Conservation (phyloP, 2,888 invertebrate species). For the Protonemura montana region DNA sequence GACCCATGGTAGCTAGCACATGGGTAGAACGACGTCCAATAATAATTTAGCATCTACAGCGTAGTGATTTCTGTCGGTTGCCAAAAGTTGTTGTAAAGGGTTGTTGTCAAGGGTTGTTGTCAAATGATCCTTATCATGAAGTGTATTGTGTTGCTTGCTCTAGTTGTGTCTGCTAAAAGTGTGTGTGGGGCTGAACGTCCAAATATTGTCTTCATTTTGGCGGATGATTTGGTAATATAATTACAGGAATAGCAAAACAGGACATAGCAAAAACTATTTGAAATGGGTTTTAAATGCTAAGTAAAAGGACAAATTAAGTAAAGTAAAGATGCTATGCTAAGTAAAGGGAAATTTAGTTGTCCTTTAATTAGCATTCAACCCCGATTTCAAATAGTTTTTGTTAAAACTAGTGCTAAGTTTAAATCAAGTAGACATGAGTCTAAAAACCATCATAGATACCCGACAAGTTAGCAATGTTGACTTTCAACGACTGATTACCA, state of each 20-base stretch:
- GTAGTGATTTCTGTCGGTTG: neutral
- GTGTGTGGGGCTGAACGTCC: slow-evolving; percentile 37
- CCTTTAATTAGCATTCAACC: too few species aligned
- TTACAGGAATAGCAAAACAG: neutral
- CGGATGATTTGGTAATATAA: slow-evolving; percentile 82
- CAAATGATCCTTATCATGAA: neutral
- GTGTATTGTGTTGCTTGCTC: neutral
- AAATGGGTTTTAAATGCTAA: too few species aligned
- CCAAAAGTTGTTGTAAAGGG: neutral
- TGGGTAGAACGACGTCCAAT: neutral
- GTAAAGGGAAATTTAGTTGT: too few species aligned
- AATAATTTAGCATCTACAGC: too few species aligned
- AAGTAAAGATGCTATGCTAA: too few species aligned
- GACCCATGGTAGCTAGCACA: neutral
- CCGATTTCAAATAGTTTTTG: too few species aligned
- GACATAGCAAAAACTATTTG: too few species aligned
- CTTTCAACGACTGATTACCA: neutral
- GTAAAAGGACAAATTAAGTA: too few species aligned
- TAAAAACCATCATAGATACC: too few species aligned
- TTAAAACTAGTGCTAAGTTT: too few species aligned
- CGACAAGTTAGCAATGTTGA: neutral
- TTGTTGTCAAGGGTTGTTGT: too few species aligned
- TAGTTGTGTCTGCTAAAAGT: slow-evolving; percentile 26
- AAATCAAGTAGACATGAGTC: too few species aligned
- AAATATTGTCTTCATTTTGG: slow-evolving; percentile 64